A percentile compares a stretch with the other conserved stretches of the same genome.
These are phyloP conservation scores for Peromyscus californicus DNA, from an alignment of 2,113 vertebrate species.

Conservation along the genomic window DNA sequence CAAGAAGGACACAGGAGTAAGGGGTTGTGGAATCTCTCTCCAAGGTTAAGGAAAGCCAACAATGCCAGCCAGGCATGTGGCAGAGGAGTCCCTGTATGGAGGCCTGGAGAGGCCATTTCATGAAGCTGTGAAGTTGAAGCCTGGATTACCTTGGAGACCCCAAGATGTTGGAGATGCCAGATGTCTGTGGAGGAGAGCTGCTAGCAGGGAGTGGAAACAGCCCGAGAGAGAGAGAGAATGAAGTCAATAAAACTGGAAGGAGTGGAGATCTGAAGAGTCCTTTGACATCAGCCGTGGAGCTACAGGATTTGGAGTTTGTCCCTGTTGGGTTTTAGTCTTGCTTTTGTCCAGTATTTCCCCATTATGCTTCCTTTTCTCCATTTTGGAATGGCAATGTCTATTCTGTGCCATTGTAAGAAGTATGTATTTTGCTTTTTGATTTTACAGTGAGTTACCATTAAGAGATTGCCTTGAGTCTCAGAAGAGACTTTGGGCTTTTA, in stretches of 20 bases:
- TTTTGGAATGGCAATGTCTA: not conserved
- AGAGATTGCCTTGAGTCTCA: not conserved
- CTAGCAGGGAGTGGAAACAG: no score
- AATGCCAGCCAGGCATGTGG: not conserved
- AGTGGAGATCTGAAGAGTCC: not conserved
- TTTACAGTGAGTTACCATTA: not conserved
- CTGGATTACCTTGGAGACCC: not conserved
- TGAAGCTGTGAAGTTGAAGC: not conserved
- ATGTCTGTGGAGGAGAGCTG: not conserved
- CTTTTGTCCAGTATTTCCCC: not conserved
- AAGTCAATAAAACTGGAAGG: not conserved
- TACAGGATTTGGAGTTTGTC: not conserved
- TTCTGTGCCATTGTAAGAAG: not conserved
- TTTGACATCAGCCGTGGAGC: not conserved
- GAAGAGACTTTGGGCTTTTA: not conserved
- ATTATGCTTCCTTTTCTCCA: not conserved
- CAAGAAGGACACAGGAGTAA: not conserved
- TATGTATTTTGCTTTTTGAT: not conserved
- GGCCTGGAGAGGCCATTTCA: not conserved
- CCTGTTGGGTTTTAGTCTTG: not conserved
- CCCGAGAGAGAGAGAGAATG: not conserved
- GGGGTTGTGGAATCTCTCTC: not conserved
- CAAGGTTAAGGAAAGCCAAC: not conserved
- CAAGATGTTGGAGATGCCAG: not conserved
- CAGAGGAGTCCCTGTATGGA: not conserved